A percentile compares a stretch with the other conserved stretches of the same genome.
These are phyloP conservation scores for Drosophila nasuta DNA, from an alignment of 1,140 invertebrate genomes.

Conservation along the genomic window DNA sequence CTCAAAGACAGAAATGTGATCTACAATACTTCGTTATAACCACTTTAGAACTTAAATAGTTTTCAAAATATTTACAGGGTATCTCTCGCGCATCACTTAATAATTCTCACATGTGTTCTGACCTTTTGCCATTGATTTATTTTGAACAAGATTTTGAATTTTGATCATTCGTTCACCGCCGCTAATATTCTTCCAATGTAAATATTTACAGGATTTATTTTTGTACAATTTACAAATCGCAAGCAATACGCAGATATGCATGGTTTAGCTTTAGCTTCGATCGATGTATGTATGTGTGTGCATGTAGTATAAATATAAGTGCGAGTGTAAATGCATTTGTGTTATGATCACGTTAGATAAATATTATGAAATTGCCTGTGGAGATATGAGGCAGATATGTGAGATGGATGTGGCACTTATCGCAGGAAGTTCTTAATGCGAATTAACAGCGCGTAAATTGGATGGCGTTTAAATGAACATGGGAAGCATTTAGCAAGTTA, in stretches of 20 bases:
- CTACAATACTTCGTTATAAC: too few relatives aligned
- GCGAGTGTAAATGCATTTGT: conserved; percentile 8
- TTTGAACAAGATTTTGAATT: conserved; percentile 31
- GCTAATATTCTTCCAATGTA: conserved; percentile 66
- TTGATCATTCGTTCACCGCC: conserved; percentile 19
- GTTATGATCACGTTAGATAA: conserved; percentile 66
- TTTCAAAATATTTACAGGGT: not conserved
- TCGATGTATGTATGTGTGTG: not conserved
- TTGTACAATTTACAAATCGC: conserved; percentile 64
- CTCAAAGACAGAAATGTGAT: too few relatives aligned
- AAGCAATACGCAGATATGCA: conserved; percentile 26
- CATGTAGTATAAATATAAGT: conserved; percentile 22
- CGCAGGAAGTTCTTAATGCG: conserved; percentile 40
- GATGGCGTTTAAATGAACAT: conserved; percentile 56
- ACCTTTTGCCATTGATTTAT: conserved; percentile 43
- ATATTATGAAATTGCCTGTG: conserved; percentile 66
- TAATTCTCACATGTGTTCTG: conserved; percentile 3
- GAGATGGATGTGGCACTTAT: conserved; percentile 37
- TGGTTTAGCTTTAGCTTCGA: conserved; percentile 7
- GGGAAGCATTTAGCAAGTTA: conserved; percentile 51
- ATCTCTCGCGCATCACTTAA: not conserved
- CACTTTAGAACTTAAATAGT: too few relatives aligned
- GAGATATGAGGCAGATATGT: conserved; percentile 26
- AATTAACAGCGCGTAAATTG: conserved; percentile 43
- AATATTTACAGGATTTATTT: conserved; percentile 80